Evolutionary conservation across 2,113 vertebrate genomes (phyloP).

Genomic region (Sapayoa aenigma): DNA sequence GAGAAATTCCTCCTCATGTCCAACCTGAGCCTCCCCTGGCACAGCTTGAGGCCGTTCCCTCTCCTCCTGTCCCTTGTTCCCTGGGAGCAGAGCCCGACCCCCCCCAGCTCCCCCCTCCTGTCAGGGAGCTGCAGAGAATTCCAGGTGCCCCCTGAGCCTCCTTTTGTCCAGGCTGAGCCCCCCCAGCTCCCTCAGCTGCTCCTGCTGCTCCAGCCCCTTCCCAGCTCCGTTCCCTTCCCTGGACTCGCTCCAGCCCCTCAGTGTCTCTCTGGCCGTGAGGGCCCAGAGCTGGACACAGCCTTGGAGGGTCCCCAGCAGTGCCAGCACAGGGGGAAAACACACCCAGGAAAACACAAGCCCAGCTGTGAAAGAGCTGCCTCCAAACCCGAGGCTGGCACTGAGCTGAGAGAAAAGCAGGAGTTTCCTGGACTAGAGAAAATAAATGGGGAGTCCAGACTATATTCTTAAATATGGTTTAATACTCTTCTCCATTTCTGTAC

Average conservation of each 20-base stretch:
- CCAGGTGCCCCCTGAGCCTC: background rate
- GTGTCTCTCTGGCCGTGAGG: background rate
- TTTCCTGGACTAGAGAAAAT: background rate
- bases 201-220: background rate
- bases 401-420: background rate
- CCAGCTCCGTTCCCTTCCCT: background rate
- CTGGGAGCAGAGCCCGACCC: background rate
- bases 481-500: conserved; percentile 90
- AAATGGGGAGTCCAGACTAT: conserved; percentile 73
- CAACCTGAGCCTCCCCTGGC: background rate
- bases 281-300: background rate
- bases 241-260: background rate
- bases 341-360: background rate
- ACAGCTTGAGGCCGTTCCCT: background rate
- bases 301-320: background rate
- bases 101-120: background rate
- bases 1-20: background rate
- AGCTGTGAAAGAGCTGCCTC: background rate
- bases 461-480: conserved; percentile 92
- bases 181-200: background rate
- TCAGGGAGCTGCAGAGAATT: background rate
- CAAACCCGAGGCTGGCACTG: background rate
- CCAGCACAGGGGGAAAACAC: background rate
- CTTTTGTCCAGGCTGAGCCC: background rate
- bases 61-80: background rate